phyloP scores from a whole-genome alignment of 2,888 invertebrate species.

The Drosophila affinis region DNA sequence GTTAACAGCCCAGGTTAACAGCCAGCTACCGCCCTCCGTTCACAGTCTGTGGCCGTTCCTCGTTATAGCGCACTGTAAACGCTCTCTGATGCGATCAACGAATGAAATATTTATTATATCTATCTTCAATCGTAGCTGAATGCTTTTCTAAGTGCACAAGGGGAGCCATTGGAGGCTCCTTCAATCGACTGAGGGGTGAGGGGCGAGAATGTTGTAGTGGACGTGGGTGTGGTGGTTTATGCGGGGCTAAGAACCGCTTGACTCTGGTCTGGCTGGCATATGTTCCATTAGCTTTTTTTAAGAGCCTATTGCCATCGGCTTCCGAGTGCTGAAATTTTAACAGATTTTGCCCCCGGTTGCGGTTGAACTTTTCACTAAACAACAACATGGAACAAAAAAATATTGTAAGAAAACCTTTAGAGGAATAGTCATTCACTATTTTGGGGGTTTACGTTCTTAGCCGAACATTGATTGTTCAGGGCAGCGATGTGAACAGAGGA shows the following conservation, averaged over 20 bases:
- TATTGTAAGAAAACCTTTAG: too few species aligned
- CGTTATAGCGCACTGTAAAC: too few species aligned
- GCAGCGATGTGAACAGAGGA: too few species aligned
- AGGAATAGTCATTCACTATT: too few species aligned
- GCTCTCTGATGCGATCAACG: too few species aligned
- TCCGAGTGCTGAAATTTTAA: slow-evolving; percentile 63
- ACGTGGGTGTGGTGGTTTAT: slow-evolving; percentile 1
- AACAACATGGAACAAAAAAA: slow-evolving; percentile 5
- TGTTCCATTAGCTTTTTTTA: slow-evolving; percentile 73
- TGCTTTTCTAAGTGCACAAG: slow-evolving; percentile 7
- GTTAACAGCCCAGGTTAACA: too few species aligned
- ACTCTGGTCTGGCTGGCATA: slow-evolving; percentile 54
- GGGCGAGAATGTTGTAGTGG: background rate
- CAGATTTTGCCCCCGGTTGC: slow-evolving; percentile 68
- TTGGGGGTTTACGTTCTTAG: too few species aligned
- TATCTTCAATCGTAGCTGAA: rapidly evolving
- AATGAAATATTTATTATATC: too few species aligned
- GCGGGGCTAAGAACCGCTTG: slow-evolving; percentile 32
- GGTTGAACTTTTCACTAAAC: slow-evolving; percentile 54
- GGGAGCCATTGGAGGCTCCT: slow-evolving; percentile 14
- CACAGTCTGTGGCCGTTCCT: too few species aligned
- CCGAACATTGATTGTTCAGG: too few species aligned
- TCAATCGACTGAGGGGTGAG: background rate
- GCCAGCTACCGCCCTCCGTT: too few species aligned
- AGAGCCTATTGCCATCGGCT: slow-evolving; percentile 42